Conservation (phyloP, 2,888 invertebrate genomes). For the Trachelus iudaicus region DNA sequence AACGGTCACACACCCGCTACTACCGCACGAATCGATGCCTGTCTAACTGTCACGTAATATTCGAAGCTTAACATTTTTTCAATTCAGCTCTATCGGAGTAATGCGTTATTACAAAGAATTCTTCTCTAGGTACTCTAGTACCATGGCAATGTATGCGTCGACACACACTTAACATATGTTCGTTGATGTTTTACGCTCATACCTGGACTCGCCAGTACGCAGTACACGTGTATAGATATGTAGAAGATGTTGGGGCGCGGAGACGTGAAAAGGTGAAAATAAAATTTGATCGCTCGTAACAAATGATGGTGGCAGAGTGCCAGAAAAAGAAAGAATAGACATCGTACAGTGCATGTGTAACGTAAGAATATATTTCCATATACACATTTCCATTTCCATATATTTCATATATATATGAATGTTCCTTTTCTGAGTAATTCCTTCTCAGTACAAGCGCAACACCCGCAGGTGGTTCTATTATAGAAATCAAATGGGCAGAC, state of each 20-base stretch:
- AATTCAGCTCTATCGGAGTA: background rate
- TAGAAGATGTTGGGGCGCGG: background rate
- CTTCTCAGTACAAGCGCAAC: background rate
- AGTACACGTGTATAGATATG: background rate
- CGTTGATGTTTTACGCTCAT: background rate
- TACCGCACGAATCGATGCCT: background rate
- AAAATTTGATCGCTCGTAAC: conserved; percentile 53
- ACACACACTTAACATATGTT: background rate
- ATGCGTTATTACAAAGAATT: background rate
- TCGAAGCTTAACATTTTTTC: background rate
- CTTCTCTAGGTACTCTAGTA: background rate
- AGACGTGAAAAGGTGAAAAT: conserved; percentile 37
- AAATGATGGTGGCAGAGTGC: conserved; percentile 52
- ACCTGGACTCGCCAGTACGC: background rate
- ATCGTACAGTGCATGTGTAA: conserved; percentile 36
- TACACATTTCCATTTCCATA: too few species aligned
- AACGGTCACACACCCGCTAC: background rate
- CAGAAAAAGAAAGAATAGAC: conserved; percentile 43
- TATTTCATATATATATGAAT: conserved; percentile 42
- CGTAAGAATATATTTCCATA: conserved; percentile 49
- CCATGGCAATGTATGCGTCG: background rate
- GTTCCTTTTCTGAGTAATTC: conserved; percentile 19
- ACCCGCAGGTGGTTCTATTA: background rate
- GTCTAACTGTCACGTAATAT: background rate
- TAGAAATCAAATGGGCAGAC: background rate